Evolutionary conservation across 2,113 vertebrate species (phyloP), one percentile per base, ranked within the genome.

Genomic region (Pleuronectes platessa): DNA sequence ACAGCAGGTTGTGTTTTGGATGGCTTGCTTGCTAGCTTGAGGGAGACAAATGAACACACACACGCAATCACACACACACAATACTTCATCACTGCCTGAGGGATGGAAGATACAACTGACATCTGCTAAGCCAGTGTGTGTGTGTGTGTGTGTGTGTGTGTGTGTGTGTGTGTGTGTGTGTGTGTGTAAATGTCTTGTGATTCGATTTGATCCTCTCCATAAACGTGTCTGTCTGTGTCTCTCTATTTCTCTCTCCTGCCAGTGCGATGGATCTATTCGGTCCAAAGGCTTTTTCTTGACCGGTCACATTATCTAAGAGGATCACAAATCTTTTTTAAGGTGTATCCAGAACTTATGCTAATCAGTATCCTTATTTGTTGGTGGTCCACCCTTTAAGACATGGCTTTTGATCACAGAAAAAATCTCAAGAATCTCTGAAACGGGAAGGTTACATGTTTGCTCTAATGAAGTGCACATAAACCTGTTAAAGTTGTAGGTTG

Each of bases 1-100:
- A 87, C 89, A 87, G 86, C 86, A 89, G 83, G 74, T 71, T 76
- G 65, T 81, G 87, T 85, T 87, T 86, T 84, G 69, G 83, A 75
- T 60, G n/a, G 83, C 70, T 86, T 86, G 45, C 64, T 78, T 49
- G 26, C 56, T 84, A 78, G 81, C 81, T 88, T 69, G 76, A 82
- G 81, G 87, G 74, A 74, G 71, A 84, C 76, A 70, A 78, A 79
- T 54, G 63, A 66, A 83, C 60, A 66, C 59, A 63, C 49, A 21
- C 51, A 67, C 18, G 54, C 54, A 61, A 53, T 58, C 76, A 31
- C 69, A 56, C 68, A 66, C 35, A 37, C 8, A 37, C 35, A 37
- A 40, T 18, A 45, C 42, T 77, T 77, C 47, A 71, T 82, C 82
- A 79, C 64, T 65, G 62, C 74, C 74, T 40, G 65, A 17, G 15